phyloP scores from a whole-genome alignment of 2,113 vertebrate genomes.

The Xiphias gladius region DNA sequence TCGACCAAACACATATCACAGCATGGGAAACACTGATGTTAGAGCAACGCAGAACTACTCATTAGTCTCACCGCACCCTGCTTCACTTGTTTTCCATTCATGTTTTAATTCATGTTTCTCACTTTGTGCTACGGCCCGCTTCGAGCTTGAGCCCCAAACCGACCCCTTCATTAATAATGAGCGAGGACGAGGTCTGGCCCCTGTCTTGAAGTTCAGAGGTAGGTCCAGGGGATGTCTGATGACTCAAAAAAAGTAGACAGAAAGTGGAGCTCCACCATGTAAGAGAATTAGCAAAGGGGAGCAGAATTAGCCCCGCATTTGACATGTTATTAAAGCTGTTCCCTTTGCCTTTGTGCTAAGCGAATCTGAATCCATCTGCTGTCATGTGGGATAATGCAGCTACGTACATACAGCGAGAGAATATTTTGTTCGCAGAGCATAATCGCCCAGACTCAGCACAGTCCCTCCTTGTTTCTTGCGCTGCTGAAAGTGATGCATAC shows the following conservation, averaged over 20 bases:
- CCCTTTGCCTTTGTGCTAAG: not conserved
- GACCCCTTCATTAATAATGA: constrained; percentile 51
- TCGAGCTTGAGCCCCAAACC: constrained; percentile 12
- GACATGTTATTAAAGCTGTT: not conserved
- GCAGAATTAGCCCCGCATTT: not conserved
- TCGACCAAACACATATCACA: constrained; percentile 37
- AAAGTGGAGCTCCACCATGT: not conserved
- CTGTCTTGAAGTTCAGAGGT: constrained; percentile 32
- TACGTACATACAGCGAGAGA: not conserved
- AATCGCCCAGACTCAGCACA: not conserved
- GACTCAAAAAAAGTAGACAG: constrained; percentile 13
- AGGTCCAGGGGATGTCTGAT: not conserved
- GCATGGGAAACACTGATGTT: constrained; percentile 29
- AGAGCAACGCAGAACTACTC: constrained; percentile 27
- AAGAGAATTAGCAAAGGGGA: not conserved
- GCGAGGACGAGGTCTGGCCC: constrained; percentile 25
- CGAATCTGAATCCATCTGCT: not conserved
- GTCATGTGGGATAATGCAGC: not conserved
- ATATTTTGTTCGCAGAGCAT: constrained; percentile 5
- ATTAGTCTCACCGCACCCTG: constrained; percentile 40
- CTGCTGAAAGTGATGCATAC: constrained; percentile 35
- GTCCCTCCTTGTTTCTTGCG: constrained; percentile 21
- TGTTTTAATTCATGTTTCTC: constrained; percentile 12
- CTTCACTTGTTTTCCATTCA: not conserved
- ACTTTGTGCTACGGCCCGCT: constrained; percentile 7